Percentiles rank a stretch among this genome's conserved stretches.
phyloP scores from a whole-genome alignment of 2,797 vertebrate genomes.

The Pantherophis alleghaniensis region DNA sequence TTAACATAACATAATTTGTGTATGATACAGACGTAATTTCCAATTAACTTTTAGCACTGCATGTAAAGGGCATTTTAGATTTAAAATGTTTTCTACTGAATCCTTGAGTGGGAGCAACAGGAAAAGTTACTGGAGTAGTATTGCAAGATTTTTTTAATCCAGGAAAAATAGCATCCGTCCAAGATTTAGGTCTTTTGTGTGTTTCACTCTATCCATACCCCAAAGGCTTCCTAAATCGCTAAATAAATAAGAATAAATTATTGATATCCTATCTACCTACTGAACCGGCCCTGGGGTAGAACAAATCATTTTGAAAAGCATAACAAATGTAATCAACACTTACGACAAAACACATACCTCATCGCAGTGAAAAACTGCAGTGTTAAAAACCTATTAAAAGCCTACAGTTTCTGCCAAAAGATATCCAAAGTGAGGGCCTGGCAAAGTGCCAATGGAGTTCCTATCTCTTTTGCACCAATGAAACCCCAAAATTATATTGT shows the following conservation, averaged over 20 bases:
- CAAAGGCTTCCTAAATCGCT: neutral
- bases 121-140: conserved; percentile 53
- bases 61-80: conserved; percentile 56
- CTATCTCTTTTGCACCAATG: neutral
- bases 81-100: conserved; percentile 54
- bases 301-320: neutral
- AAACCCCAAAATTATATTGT: neutral
- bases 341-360: neutral
- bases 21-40: conserved; percentile 63
- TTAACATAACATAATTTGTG: conserved; percentile 63
- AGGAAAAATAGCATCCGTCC: conserved; percentile 34
- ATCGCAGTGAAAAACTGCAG: neutral
- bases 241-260: neutral
- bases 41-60: conserved; percentile 63
- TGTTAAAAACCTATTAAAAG: neutral
- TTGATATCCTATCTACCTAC: neutral
- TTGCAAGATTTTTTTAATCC: conserved; percentile 52
- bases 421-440: neutral
- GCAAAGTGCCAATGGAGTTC: neutral
- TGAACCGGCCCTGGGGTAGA: neutral
- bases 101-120: conserved; percentile 46
- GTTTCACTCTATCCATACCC: neutral
- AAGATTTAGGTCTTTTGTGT: conserved; percentile 27
- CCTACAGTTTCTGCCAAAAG: neutral
- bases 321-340: neutral